Evolutionary conservation across 2,888 invertebrate species (phyloP).

Genomic region (Epinotia demarniana): DNA sequence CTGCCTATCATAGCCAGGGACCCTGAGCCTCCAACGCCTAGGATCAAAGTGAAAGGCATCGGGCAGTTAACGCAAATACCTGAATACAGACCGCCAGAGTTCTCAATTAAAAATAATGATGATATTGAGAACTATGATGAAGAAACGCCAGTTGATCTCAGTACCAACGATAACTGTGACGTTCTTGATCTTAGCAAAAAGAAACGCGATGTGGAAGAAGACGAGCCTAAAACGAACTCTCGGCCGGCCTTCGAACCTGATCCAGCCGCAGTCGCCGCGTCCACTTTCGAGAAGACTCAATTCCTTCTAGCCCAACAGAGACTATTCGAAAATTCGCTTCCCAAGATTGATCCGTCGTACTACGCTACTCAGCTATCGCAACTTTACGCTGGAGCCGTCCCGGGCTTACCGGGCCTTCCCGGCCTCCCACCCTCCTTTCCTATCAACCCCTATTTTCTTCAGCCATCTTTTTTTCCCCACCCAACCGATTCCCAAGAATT

Average conservation of each 20-base stretch:
- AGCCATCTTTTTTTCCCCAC: conserved; percentile 83
- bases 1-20: conserved; percentile 68
- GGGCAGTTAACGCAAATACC: conserved; percentile 85
- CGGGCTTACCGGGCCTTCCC: conserved; percentile 79
- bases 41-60: conserved; percentile 86
- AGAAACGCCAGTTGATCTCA: conserved; percentile 88
- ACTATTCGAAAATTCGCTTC: conserved; percentile 85
- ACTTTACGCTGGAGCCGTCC: conserved; percentile 83
- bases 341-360: conserved; percentile 86
- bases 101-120: conserved; percentile 68
- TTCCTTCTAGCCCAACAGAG: conserved; percentile 88
- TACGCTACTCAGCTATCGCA: conserved; percentile 86
- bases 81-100: conserved; percentile 75
- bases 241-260: conserved; percentile 79
- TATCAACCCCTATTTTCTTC: conserved; percentile 87
- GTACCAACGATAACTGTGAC: conserved; percentile 86
- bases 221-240: conserved; percentile 69
- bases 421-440: conserved; percentile 86
- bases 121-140: conserved; percentile 74
- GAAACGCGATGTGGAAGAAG: conserved; percentile 73
- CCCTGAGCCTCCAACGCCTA: conserved; percentile 70
- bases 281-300: conserved; percentile 83
- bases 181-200: conserved; percentile 94
- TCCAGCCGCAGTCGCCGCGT: conserved; percentile 68
- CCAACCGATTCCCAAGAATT: conserved; percentile 85